A percentile compares a stretch with the other conserved stretches of the same genome.
These are phyloP conservation scores for Okapia johnstoni DNA, from an alignment of 2,113 vertebrate species.

Conservation along the genomic window DNA sequence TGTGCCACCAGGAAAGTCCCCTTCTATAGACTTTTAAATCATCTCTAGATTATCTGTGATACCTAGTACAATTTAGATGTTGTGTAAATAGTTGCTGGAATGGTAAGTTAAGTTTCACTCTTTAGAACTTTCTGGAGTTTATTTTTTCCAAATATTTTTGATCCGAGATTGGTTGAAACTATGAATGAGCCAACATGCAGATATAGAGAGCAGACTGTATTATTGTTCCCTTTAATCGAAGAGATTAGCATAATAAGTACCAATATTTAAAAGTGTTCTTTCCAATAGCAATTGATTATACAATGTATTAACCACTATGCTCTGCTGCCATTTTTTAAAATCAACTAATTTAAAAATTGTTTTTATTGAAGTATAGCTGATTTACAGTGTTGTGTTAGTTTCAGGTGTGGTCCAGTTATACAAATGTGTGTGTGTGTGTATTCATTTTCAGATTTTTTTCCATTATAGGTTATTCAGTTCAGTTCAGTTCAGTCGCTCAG, in stretches of 20 bases:
- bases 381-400: background rate
- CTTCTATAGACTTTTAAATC: background rate
- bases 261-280: background rate
- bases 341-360: background rate
- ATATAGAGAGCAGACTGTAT: background rate
- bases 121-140: background rate
- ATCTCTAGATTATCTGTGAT: background rate
- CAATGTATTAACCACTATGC: background rate
- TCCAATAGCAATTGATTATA: background rate
- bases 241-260: background rate
- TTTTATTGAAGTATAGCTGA: background rate
- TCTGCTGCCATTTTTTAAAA: background rate
- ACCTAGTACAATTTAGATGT: background rate
- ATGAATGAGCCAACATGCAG: background rate
- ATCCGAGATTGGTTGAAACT: background rate
- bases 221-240: background rate
- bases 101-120: background rate
- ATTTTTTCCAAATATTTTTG: background rate
- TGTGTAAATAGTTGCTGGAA: background rate
- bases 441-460: background rate
- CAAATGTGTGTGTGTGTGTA: background rate
- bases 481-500: too few relatives aligned
- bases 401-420: background rate
- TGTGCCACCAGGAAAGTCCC: background rate
- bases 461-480: too few relatives aligned